Conservation (phyloP, 2,113 vertebrate species). For the Ochotona princeps region DNA sequence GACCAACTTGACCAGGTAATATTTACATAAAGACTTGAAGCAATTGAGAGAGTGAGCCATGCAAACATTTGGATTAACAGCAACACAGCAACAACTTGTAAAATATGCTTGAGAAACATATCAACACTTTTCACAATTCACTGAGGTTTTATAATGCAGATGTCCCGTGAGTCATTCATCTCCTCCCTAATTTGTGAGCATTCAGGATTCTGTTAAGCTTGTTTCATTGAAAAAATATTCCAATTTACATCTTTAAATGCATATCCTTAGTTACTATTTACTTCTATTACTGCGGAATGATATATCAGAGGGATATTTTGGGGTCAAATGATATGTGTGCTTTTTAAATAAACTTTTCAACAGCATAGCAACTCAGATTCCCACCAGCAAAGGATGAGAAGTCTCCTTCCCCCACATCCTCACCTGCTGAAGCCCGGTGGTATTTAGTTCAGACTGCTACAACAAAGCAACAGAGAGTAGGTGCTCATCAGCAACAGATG, state of each 20-base stretch:
- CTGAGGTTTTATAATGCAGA: neutral
- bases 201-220: neutral
- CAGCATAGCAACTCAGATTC: neutral
- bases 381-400: neutral
- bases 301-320: neutral
- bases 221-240: neutral
- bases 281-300: neutral
- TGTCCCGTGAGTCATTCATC: neutral
- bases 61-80: neutral
- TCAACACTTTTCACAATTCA: neutral
- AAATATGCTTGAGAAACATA: neutral
- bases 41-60: neutral
- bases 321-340: neutral
- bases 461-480: neutral
- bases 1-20: neutral
- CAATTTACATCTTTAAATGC: neutral
- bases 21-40: neutral
- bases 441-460: neutral
- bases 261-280: neutral
- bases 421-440: neutral
- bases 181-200: neutral
- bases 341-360: neutral
- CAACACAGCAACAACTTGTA: neutral
- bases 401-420: neutral
- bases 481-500: neutral